A percentile compares a stretch with the other conserved stretches of the same genome.
Conservation (phyloP, 2,797 vertebrate species). For the Karalla daura region DNA sequence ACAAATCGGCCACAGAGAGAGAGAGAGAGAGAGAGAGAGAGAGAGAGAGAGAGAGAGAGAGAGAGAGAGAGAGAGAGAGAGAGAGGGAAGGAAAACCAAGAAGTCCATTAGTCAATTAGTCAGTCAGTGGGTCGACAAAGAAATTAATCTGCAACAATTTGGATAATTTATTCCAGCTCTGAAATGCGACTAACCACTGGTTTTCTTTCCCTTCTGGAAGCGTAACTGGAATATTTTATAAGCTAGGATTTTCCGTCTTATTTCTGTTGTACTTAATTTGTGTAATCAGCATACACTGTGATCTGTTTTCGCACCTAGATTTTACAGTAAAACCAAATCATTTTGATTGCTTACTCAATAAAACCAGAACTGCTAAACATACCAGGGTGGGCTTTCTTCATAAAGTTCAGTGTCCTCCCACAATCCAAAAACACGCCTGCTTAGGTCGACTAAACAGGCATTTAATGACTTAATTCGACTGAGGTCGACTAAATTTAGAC, state of each 20-base stretch:
- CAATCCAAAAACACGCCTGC: background rate
- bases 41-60: too few species aligned
- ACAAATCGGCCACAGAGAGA: conserved; percentile 23
- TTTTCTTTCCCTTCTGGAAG: background rate
- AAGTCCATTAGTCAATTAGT: background rate
- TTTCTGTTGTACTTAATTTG: background rate
- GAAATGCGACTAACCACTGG: background rate
- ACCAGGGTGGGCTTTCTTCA: too few species aligned
- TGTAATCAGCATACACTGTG: background rate
- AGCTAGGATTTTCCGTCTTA: background rate
- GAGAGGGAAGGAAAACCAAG: too few species aligned
- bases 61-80: too few species aligned
- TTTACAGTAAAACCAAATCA: too few species aligned
- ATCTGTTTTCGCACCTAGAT: too few species aligned
- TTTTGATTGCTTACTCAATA: background rate
- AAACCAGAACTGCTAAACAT: background rate
- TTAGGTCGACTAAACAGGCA: too few species aligned
- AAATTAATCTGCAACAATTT: background rate
- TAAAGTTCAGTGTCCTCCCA: too few species aligned
- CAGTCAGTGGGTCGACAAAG: background rate
- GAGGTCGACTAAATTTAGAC: too few species aligned
- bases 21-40: too few species aligned
- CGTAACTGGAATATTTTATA: too few species aligned
- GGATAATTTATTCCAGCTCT: background rate
- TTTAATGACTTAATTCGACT: too few species aligned